phyloP scores from a whole-genome alignment of 2,113 vertebrate species.

The Oreochromis aureus region DNA sequence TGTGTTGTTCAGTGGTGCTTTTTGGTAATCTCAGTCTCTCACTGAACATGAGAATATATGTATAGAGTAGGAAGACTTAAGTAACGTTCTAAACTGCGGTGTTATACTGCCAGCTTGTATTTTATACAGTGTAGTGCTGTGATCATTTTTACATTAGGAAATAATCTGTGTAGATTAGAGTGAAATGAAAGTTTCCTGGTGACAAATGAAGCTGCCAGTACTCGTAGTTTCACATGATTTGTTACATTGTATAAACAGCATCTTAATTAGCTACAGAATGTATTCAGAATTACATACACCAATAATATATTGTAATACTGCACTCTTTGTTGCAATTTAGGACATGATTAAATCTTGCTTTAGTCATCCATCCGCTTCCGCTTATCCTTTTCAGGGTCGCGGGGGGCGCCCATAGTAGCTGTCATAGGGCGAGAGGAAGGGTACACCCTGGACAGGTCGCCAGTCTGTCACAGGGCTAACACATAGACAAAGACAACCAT shows the following conservation, averaged over 20 bases:
- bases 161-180: background rate
- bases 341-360: background rate
- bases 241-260: background rate
- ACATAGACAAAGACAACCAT: background rate
- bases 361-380: background rate
- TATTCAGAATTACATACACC: background rate
- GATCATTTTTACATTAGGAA: background rate
- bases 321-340: background rate
- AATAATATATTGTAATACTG: background rate
- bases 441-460: background rate
- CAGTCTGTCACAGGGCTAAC: background rate
- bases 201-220: background rate
- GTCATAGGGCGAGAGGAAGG: no score
- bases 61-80: background rate
- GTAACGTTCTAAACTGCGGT: background rate
- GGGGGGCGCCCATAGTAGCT: no score
- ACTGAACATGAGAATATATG: background rate
- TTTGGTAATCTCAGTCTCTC: background rate
- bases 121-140: background rate
- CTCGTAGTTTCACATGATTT: background rate
- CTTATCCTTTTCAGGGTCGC: background rate
- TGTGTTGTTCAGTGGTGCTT: background rate
- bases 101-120: background rate
- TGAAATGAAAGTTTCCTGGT: background rate
- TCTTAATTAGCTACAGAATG: background rate